phyloP scores from a whole-genome alignment of 92 coral and sea anemone genomes.

The Zoanthus solanderi region DNA sequence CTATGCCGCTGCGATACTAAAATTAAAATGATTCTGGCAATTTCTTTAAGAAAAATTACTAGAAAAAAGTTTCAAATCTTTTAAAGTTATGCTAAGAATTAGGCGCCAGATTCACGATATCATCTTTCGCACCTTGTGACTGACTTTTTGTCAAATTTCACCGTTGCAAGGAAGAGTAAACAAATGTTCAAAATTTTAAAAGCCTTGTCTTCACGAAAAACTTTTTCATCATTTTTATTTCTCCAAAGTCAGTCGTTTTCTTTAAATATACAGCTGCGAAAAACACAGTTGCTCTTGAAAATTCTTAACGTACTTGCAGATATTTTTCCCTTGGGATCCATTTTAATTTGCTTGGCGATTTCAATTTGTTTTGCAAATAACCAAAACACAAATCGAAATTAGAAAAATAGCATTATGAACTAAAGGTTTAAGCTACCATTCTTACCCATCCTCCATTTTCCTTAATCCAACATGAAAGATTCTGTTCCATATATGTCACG shows the following conservation, averaged over 20 bases:
- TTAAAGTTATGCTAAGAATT: not conserved
- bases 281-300: slow-evolving; percentile 1
- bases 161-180: not conserved
- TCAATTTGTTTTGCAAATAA: not conserved
- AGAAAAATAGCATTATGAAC: not conserved
- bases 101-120: not conserved
- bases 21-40: slow-evolving; percentile 2
- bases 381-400: not conserved
- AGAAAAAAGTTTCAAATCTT: not conserved
- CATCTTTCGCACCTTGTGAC: not conserved
- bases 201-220: not conserved
- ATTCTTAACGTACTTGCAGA: not conserved
- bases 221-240: not conserved
- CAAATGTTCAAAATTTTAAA: slow-evolving; percentile 22
- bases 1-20: not conserved
- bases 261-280: too few species aligned
- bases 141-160: not conserved
- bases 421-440: not conserved
- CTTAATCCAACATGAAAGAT: slow-evolving; percentile 87
- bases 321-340: not conserved
- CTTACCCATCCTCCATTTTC: slow-evolving; percentile 98
- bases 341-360: slow-evolving; percentile 24
- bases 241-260: slow-evolving; percentile 3
- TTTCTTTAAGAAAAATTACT: not conserved
- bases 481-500: slow-evolving; percentile 82